Evolutionary conservation across 2,797 vertebrate species (phyloP).

Genomic region (Scolopax bukidnonensis): DNA sequence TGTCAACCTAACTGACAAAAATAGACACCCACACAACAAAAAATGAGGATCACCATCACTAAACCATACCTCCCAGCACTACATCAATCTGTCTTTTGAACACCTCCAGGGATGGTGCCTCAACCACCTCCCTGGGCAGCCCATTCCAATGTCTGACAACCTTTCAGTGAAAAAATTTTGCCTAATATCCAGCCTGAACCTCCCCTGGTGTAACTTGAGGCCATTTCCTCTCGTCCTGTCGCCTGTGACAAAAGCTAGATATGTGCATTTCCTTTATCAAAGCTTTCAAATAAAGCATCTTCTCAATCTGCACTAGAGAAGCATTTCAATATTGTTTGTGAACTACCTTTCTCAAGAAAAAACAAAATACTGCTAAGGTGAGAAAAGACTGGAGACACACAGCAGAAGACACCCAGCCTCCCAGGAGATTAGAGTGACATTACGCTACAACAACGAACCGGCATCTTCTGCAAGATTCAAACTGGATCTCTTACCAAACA

Average conservation of each 20-base stretch:
- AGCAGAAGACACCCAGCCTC: not conserved
- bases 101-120: no score
- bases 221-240: no score
- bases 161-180: no score
- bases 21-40: no score
- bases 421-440: not conserved
- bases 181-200: no score
- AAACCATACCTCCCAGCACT: no score
- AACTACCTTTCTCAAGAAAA: not conserved
- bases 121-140: no score
- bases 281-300: not conserved
- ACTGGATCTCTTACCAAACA: not conserved
- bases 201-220: no score
- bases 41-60: no score
- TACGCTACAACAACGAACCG: not conserved
- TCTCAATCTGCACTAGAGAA: not conserved
- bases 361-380: not conserved
- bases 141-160: no score
- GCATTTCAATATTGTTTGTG: not conserved
- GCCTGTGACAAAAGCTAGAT: not conserved
- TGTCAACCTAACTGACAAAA: no score
- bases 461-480: not conserved
- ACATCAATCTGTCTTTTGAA: no score
- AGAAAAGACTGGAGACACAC: not conserved
- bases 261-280: not conserved